Base-by-base conservation (phyloP, 1,140 invertebrate species). In the Coboldia fuscipes region DNA sequence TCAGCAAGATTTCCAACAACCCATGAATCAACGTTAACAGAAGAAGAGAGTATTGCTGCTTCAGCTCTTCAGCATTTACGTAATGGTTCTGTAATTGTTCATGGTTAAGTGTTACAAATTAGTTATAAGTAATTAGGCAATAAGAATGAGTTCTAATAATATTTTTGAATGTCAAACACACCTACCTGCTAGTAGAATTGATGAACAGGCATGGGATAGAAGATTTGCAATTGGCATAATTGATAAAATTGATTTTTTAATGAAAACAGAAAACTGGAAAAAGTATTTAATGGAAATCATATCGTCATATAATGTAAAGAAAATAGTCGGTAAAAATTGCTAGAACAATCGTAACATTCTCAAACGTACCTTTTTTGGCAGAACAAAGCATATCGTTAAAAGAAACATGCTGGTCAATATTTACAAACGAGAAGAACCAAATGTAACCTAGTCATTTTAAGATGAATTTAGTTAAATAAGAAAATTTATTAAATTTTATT, bases 41-140 rank as follows among this genome's bases (percentile, higher is more conserved):
- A 55, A 36, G 52, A 55, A 40, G 52, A 55, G 35, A 54, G 48
- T 41, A 55, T 55, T 33, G 52, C 52, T 4, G 52, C 52, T 0
- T 48, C 51, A 1, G 52, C 52, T 1, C 27, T 55, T 14, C 50
- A 51, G 5, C 51, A 54, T 41, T 36, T 55, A n/a, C 38, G 52
- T 6, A 51, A 54, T 38, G 52, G 51, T 26, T n/a, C 12, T n/a
- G 44, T 50, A 29, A 54, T 51, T 5, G 52, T 55, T 27, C 12
- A 27, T 27, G 12, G 12, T n/a, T 27, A 10, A n/a, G 24, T 10
- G 24, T 14, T 14, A 27, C 24, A n/a, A 10, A 12, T 3, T 4
- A 27, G 12, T n/a, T 23, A 5, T 12, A 23, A 5, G 12, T 23
- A 5, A 7, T 7, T 5, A 7, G 5, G 5, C 22, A 23, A 5